Evolutionary conservation across 2,888 invertebrate species (phyloP).

Genomic region (Micropterix aruncella): DNA sequence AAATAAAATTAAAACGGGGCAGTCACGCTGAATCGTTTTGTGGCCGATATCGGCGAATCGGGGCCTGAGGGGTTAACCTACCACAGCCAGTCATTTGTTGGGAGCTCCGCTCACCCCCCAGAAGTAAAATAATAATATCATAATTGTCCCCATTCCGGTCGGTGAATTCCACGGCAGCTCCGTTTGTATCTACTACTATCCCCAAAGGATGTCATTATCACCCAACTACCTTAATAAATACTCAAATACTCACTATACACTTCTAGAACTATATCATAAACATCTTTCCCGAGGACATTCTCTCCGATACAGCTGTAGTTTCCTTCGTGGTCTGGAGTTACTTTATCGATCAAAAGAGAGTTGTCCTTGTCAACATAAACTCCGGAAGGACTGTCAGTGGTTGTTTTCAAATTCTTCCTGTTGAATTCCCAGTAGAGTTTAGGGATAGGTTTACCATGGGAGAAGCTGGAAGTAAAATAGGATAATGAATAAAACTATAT

Average conservation of each 20-base stretch:
- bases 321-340: conserved; percentile 17
- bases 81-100: too few relatives aligned
- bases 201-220: too few relatives aligned
- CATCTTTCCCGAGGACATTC: conserved; percentile 24
- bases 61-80: too few relatives aligned
- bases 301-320: conserved; percentile 24
- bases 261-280: conserved; percentile 18
- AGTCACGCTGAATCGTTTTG: too few relatives aligned
- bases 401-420: conserved; percentile 1
- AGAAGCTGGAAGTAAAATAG: conserved; percentile 3
- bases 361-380: conserved; percentile 2
- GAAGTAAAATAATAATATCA: too few relatives aligned
- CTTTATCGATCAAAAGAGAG: conserved; percentile 4
- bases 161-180: too few relatives aligned
- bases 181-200: too few relatives aligned
- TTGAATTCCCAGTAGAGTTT: conserved; percentile 8
- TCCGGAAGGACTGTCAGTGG: not conserved
- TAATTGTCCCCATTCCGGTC: too few relatives aligned
- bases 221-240: not conserved
- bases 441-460: conserved; percentile 4
- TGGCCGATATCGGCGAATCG: too few relatives aligned
- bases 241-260: conserved; percentile 25
- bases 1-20: too few relatives aligned
- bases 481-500: too few relatives aligned
- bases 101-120: too few relatives aligned